A percentile compares a stretch with the other conserved stretches of the same genome.
Evolutionary conservation across 2,888 invertebrate species (phyloP).

Genomic region (Iselma pallidipennis): DNA sequence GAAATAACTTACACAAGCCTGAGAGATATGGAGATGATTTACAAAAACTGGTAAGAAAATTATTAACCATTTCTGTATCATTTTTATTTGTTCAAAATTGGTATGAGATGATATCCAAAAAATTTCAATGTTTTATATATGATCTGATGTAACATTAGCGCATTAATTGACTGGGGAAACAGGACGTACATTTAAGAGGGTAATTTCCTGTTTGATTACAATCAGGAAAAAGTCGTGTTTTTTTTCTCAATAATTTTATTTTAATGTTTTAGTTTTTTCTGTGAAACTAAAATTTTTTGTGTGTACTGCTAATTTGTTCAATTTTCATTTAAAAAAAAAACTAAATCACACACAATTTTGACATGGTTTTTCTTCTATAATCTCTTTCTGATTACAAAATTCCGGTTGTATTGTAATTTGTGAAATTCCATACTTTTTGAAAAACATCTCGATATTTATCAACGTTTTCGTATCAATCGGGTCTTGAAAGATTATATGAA

Average conservation of each 20-base stretch:
- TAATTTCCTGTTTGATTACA: neutral
- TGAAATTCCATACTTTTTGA: neutral
- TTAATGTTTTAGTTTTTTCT: neutral
- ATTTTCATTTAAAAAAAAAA: no score
- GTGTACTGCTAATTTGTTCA: no score
- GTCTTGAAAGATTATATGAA: neutral
- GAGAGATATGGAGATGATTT: neutral
- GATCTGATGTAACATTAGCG: no score
- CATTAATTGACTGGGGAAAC: neutral
- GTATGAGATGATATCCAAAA: no score
- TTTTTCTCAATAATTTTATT: neutral
- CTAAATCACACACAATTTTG: neutral
- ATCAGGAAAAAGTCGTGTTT: neutral
- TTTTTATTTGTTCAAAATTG: no score
- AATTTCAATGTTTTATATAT: neutral
- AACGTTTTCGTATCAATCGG: neutral
- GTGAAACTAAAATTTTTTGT: neutral
- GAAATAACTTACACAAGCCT: constrained; percentile 1
- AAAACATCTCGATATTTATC: neutral
- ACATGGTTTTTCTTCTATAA: neutral
- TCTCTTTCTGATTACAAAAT: neutral
- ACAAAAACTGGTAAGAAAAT: neutral
- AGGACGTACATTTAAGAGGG: neutral
- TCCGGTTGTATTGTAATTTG: neutral
- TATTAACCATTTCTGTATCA: neutral